These are phyloP conservation scores for Nerophis ophidion DNA, from an alignment of 2,113 vertebrate genomes.

Conservation along the genomic window DNA sequence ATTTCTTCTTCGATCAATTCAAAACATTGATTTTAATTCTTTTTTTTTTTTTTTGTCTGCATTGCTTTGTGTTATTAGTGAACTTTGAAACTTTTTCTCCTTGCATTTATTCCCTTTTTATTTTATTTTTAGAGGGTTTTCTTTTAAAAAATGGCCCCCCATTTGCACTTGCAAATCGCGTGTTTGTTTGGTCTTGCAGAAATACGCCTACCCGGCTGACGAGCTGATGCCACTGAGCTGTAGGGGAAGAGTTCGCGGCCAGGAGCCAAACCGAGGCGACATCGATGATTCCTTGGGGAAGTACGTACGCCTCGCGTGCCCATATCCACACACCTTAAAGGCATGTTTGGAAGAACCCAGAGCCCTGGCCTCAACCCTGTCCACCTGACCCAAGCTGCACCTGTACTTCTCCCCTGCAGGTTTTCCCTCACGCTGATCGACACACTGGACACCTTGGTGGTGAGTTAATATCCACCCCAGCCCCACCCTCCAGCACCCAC, in stretches of 20 bases:
- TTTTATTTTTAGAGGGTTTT: too few relatives aligned
- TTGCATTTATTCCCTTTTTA: too few relatives aligned
- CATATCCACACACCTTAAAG: not conserved
- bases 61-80: too few relatives aligned
- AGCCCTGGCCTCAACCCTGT: not conserved
- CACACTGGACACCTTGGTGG: constrained; percentile 76
- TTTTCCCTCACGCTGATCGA: constrained; percentile 79
- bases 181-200: constrained; percentile 51
- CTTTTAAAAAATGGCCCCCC: not conserved
- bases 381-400: not conserved
- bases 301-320: constrained; percentile 49
- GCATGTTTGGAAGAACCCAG: not conserved
- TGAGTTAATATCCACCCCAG: constrained; percentile 45
- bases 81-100: too few relatives aligned
- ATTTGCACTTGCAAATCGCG: too few relatives aligned
- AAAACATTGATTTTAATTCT: too few relatives aligned
- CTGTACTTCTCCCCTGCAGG: constrained; percentile 37
- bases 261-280: constrained; percentile 77
- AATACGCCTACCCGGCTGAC: constrained; percentile 77
- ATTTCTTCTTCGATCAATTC: too few relatives aligned
- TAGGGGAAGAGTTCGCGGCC: constrained; percentile 72
- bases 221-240: constrained; percentile 81
- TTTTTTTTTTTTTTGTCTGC: too few relatives aligned
- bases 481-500: not conserved
- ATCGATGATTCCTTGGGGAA: constrained; percentile 77